Conservation (phyloP, 64 coral and sea anemone genomes). For the Actinia tenebrosa region DNA sequence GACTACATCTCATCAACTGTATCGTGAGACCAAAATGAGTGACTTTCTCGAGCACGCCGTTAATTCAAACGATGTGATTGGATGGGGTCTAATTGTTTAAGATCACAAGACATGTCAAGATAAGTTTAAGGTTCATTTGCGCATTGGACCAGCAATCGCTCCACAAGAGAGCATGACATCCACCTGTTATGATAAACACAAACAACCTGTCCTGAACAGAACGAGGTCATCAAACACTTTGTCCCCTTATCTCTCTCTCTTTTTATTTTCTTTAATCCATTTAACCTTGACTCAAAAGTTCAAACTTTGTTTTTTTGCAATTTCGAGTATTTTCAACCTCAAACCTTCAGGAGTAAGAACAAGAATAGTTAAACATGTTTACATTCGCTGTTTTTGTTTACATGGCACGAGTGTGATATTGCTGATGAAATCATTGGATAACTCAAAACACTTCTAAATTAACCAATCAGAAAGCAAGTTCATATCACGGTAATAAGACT, state of each 20-base stretch:
- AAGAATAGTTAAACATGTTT: not conserved
- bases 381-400: not conserved
- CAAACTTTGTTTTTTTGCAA: not conserved
- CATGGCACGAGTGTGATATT: slow-evolving; percentile 7
- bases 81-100: not conserved
- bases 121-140: not conserved
- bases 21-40: too few species aligned
- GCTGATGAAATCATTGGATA: slow-evolving; percentile 25
- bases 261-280: not conserved
- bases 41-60: too few species aligned
- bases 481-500: slow-evolving; percentile 1
- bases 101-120: not conserved
- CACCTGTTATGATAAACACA: not conserved
- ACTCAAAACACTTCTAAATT: not conserved
- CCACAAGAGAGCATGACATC: not conserved
- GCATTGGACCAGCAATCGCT: not conserved
- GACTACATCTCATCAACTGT: too few species aligned
- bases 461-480: slow-evolving; percentile 2
- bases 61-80: too few species aligned
- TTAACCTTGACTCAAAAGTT: not conserved
- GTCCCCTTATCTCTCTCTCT: not conserved
- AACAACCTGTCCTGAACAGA: not conserved
- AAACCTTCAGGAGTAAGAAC: not conserved
- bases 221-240: not conserved
- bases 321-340: not conserved